Conservation (phyloP, 2,888 invertebrate species). For the Eupithecia subfuscata region DNA sequence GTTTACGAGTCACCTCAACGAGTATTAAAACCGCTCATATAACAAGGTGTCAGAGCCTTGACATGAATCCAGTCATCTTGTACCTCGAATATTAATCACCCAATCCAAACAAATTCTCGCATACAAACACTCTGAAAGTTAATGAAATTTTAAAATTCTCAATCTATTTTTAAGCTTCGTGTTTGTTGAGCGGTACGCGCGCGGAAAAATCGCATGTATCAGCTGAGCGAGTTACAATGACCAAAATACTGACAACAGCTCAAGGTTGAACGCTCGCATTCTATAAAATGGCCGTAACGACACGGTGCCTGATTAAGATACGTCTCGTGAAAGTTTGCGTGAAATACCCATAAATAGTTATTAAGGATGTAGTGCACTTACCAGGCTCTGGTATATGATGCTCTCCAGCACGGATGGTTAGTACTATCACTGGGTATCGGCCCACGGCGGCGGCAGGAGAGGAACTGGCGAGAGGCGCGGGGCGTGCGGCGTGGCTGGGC, state of each 20-base stretch:
- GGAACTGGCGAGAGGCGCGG: slow-evolving; percentile 51
- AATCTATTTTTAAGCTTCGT: slow-evolving; percentile 52
- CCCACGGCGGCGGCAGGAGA: slow-evolving; percentile 62
- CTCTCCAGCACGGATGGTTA: slow-evolving; percentile 55
- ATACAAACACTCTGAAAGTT: slow-evolving; percentile 47
- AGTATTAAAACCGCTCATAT: slow-evolving; percentile 48
- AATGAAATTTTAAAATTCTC: slow-evolving; percentile 46
- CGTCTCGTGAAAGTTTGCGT: slow-evolving; percentile 52
- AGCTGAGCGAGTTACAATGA: slow-evolving; percentile 68
- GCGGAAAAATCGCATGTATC: slow-evolving; percentile 57
- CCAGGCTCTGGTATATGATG: slow-evolving; percentile 44
- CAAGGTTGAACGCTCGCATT: slow-evolving; percentile 74
- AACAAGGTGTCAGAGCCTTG: slow-evolving; percentile 72
- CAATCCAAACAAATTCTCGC: slow-evolving; percentile 57
- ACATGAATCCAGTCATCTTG: slow-evolving; percentile 68
- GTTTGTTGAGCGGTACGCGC: slow-evolving; percentile 44
- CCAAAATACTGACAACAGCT: slow-evolving; percentile 74
- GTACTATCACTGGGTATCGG: slow-evolving; percentile 68
- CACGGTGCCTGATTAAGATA: slow-evolving; percentile 67
- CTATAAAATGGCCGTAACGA: slow-evolving; percentile 78
- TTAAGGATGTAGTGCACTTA: slow-evolving; percentile 55
- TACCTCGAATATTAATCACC: slow-evolving; percentile 63
- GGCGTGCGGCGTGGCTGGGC: slow-evolving; percentile 65
- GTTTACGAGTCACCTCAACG: slow-evolving; percentile 38
- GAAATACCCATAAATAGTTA: neutral